Evolutionary conservation across 2,888 invertebrate genomes (phyloP).

Genomic region (Melinaea menophilus): DNA sequence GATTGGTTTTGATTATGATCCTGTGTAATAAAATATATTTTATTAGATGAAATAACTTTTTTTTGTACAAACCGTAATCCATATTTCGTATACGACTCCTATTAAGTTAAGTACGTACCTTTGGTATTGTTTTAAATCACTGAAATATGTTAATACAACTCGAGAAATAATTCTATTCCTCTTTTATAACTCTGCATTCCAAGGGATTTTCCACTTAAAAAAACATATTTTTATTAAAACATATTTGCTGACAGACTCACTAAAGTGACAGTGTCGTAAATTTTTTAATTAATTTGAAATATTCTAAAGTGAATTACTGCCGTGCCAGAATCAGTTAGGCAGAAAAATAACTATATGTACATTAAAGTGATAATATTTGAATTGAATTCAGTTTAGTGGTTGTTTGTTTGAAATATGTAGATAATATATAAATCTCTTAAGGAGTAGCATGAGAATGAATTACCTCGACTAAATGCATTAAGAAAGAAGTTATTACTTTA

Average conservation of each 20-base stretch:
- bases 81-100: too few species aligned
- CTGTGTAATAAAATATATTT: neutral
- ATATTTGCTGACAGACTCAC: slow-evolving; percentile 15
- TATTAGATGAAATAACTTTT: neutral
- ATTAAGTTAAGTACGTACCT: too few species aligned
- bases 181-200: slow-evolving; percentile 18
- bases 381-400: too few species aligned
- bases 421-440: too few species aligned
- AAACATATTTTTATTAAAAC: slow-evolving; percentile 20
- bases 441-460: slow-evolving; percentile 7
- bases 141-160: neutral
- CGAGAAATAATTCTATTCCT: neutral
- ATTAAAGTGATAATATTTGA: neutral
- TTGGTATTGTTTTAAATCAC: neutral
- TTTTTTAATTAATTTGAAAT: slow-evolving; percentile 6
- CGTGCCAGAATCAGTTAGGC: neutral
- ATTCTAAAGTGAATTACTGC: neutral
- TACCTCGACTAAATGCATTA: slow-evolving; percentile 12
- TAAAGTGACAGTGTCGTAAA: slow-evolving; percentile 14
- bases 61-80: too few species aligned
- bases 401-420: too few species aligned
- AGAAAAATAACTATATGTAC: neutral
- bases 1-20: neutral
- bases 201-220: slow-evolving; percentile 13
- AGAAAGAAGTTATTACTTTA: slow-evolving; percentile 26